Conservation (phyloP, 2,113 vertebrate genomes). For the Burhinus bistriatus region DNA sequence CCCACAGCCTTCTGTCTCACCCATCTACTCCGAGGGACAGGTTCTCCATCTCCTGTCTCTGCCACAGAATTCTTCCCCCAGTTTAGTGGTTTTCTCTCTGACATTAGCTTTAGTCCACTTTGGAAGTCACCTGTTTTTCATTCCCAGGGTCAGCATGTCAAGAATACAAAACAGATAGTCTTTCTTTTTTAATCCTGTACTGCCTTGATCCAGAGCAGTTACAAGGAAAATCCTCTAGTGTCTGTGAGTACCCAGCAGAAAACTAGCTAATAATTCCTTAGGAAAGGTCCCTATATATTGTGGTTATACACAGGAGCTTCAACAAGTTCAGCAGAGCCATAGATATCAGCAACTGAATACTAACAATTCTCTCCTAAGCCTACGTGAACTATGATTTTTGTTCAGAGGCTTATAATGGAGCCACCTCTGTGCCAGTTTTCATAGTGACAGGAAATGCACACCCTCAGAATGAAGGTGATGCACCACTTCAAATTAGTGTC, state of each 20-base stretch:
- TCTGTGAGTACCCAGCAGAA: background rate
- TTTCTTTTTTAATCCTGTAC: background rate
- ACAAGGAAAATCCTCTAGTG: background rate
- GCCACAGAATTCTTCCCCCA: background rate
- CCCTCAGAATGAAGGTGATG: background rate
- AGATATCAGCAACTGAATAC: background rate
- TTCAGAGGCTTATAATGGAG: background rate
- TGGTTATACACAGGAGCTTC: background rate
- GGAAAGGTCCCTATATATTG: background rate
- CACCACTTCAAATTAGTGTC: background rate
- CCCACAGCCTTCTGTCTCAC: background rate
- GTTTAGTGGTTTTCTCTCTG: background rate
- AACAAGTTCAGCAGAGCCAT: background rate
- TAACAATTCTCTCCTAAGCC: background rate
- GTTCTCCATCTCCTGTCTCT: background rate
- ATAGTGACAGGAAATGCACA: background rate
- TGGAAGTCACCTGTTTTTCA: background rate
- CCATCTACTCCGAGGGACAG: background rate
- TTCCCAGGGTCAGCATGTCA: background rate
- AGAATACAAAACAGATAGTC: background rate
- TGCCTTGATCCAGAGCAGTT: background rate
- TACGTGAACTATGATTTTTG: background rate
- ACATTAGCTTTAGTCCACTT: background rate
- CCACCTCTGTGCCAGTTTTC: background rate
- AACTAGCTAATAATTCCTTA: background rate